phyloP scores from a whole-genome alignment of 2,888 invertebrate species.

The Hololepta plana region DNA sequence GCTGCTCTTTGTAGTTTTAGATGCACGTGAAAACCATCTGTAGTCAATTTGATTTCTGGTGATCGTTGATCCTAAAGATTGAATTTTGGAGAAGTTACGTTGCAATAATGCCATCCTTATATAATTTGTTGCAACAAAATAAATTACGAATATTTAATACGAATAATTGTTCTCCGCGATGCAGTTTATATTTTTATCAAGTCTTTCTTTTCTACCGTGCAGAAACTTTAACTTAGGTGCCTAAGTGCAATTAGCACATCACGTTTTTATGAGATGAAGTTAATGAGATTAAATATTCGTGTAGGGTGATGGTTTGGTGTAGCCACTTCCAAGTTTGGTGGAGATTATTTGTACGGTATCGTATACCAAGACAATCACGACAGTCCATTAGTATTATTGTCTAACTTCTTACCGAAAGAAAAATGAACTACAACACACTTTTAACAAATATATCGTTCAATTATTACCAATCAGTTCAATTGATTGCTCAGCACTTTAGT shows the following conservation, averaged over 20 bases:
- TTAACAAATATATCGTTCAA: too few relatives aligned
- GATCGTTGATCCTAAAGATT: constrained; percentile 10
- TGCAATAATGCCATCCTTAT: constrained; percentile 21
- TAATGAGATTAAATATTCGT: constrained; percentile 71
- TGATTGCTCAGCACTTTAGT: too few relatives aligned
- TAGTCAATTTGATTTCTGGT: constrained; percentile 1
- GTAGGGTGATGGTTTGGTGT: constrained; percentile 75
- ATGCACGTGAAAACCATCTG: background rate
- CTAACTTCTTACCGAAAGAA: too few relatives aligned
- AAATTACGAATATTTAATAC: background rate
- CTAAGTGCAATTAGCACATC: too few relatives aligned
- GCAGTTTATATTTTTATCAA: background rate
- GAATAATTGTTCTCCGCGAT: constrained; percentile 1
- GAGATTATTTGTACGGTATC: constrained; percentile 72
- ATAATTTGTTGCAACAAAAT: constrained; percentile 6
- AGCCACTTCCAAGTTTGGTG: constrained; percentile 93
- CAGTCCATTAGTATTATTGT: constrained; percentile 45
- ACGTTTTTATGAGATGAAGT: constrained; percentile 55
- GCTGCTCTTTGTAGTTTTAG: background rate
- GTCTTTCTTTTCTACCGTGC: background rate
- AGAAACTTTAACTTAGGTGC: too few relatives aligned
- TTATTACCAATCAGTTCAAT: too few relatives aligned
- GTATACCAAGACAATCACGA: constrained; percentile 73
- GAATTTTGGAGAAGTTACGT: constrained; percentile 14
- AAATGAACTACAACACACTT: too few relatives aligned